A percentile compares a stretch with the other conserved stretches of the same genome.
These are phyloP conservation scores for Margarornis squamiger DNA, from an alignment of 2,797 vertebrate species.

Conservation along the genomic window DNA sequence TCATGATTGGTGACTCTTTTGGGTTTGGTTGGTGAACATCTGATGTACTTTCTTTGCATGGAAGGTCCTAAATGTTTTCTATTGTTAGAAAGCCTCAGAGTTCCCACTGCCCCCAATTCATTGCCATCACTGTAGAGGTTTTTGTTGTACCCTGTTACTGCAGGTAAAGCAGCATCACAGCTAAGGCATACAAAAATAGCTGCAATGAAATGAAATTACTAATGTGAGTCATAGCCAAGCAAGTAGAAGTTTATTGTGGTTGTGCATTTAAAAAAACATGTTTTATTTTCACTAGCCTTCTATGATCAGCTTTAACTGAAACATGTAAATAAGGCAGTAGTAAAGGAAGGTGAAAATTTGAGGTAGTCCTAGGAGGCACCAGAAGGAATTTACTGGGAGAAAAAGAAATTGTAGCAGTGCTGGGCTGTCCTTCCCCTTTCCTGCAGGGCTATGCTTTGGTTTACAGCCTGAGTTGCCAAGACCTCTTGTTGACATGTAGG, in stretches of 20 bases:
- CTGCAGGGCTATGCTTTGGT: background rate
- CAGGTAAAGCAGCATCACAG: background rate
- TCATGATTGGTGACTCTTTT: background rate
- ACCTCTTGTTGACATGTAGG: background rate
- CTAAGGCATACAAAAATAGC: background rate
- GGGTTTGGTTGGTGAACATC: background rate
- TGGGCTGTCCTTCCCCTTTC: background rate
- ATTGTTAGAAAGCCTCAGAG: background rate
- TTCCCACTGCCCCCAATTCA: background rate
- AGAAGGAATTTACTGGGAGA: background rate
- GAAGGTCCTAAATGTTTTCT: background rate
- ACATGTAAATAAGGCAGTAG: background rate
- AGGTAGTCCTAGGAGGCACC: background rate
- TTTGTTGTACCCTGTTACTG: background rate
- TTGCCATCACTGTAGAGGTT: background rate
- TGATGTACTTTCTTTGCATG: background rate
- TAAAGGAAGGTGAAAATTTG: background rate
- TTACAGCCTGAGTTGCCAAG: background rate
- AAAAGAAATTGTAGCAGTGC: background rate
- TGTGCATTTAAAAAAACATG: background rate
- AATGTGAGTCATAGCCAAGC: background rate
- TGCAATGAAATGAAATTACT: background rate
- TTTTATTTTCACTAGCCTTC: background rate
- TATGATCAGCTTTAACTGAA: background rate
- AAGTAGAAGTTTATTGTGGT: background rate